Base-by-base conservation (phyloP, 2,888 invertebrate species). In the Craniophora ligustri region DNA sequence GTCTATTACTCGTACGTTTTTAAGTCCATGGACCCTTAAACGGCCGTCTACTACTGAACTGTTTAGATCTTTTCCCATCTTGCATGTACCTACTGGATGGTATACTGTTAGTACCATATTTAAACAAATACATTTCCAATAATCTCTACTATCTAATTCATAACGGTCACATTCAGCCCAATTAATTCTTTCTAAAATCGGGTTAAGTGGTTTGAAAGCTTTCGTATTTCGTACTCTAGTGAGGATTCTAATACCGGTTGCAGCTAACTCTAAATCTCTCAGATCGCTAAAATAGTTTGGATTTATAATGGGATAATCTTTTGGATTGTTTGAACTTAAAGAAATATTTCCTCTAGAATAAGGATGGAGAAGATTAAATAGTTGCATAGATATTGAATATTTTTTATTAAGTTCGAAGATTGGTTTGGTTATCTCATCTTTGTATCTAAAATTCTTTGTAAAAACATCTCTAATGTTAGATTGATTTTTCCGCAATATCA, bases 1-100 rank as follows among this genome's bases (percentile, higher is more conserved):
- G 79, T 97, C 97, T 0, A 95, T 94, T 0, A 97, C 96, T 19
- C 97, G 91, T 1, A 97, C 85, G 10, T 95, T 95, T 10, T 87
- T 78, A 0, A 96, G 88, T 0, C 96, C 96, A 51, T 95, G 94
- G 0, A 97, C 95, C 58, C 90, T 93, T 7, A 97, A 82, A 23
- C 95, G 83, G 0, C 95, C 94, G 80, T 95, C 95, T 0, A 86
- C 85, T 0, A 85, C 85, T 8, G 84, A 76, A n/a, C 65, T 72
- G 4, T 58, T 47, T 2, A 75, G 78, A 13, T 76, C 65, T 0
- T 91, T 87, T 5, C 95, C 95, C 95, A 95, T 95, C 75, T 87
- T 94, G 0, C 94, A 89, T 0, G 95, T 95, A 10, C 96, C 95
- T 6, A 95, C 94, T 0, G 96, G 96, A 84, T 97, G 96, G 73